Evolutionary conservation across 2,797 vertebrate genomes (phyloP), one percentile per base, ranked within the genome.

Genomic region (Smutsia temminckii): DNA sequence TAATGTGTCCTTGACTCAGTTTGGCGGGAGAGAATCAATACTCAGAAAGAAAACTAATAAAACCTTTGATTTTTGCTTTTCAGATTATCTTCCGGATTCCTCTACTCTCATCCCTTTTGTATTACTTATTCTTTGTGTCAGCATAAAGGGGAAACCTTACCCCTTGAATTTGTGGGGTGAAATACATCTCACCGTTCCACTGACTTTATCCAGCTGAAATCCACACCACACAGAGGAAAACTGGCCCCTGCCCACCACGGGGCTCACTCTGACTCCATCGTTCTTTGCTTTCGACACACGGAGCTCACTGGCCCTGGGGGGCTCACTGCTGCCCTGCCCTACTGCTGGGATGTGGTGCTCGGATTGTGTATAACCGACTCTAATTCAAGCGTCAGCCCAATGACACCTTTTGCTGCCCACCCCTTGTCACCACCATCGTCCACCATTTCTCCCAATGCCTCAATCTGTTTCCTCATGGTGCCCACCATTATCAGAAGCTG

Each of bases 161-260:
- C n/a, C 57, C 46, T 29, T 7, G 66, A 42, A 3, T 34, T 25
- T 29, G 25, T 14, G 37, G 3, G 13, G 64, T 29, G 20, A 42
- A 63, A 42, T 12, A 59, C 1, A 1, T 57, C 53, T 17, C 37
- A 2, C 42, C 1, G 2, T 17, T 34, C 57, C 32, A 8, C 64
- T 13, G 13, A 57, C 25, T 8, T 13, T 20, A 8, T 10, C 11
- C 14, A 5, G 1, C 8, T 18, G 32, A 34, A 49, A 37, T 6
- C 21, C 8, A 1, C 53, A 14, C 40, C 32, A 14, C 40, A 29
- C 78, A 3, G 25, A 66, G 71, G 49, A 21, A 72, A 5, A 6
- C 2, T 0, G 1, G 42, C 17, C 68, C 66, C 68, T 20, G 25
- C 42, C n/a, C 5, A 16, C 9, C 8, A 0, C 2, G 0, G 0